Conservation (phyloP, 2,888 invertebrate genomes). For the Drosophila longiperda region DNA sequence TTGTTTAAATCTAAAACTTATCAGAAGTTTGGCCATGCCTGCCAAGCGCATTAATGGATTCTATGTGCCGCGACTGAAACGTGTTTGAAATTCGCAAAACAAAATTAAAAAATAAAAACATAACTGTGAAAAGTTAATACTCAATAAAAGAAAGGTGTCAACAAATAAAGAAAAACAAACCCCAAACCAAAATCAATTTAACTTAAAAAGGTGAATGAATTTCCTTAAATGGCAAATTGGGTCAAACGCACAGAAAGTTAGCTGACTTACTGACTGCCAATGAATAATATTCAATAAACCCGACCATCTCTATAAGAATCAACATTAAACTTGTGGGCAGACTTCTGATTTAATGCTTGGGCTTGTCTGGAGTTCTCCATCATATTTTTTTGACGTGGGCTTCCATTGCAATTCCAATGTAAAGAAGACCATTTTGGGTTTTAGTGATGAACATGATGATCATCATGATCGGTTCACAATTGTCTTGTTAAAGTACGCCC, state of each 20-base stretch:
- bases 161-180: constrained; percentile 27
- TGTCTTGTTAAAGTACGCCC: constrained; percentile 52
- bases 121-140: constrained; percentile 32
- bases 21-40: constrained; percentile 39
- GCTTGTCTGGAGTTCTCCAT: constrained; percentile 37
- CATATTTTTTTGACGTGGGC: constrained; percentile 45
- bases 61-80: constrained; percentile 66
- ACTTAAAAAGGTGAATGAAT: constrained; percentile 67
- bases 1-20: not conserved
- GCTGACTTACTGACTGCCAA: not conserved
- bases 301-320: not conserved
- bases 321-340: constrained; percentile 31
- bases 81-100: constrained; percentile 68
- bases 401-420: constrained; percentile 53
- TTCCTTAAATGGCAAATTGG: constrained; percentile 57
- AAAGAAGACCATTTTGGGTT: constrained; percentile 69
- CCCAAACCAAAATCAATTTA: constrained; percentile 26
- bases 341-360: constrained; percentile 26
- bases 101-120: constrained; percentile 17
- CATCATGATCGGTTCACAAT: constrained; percentile 10
- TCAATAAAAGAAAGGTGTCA: constrained; percentile 32
- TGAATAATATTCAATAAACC: not conserved
- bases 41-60: constrained; percentile 42
- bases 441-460: constrained; percentile 15
- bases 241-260: constrained; percentile 68